Conservation (phyloP, 2,888 invertebrate species). For the Margaritifera margaritifera region DNA sequence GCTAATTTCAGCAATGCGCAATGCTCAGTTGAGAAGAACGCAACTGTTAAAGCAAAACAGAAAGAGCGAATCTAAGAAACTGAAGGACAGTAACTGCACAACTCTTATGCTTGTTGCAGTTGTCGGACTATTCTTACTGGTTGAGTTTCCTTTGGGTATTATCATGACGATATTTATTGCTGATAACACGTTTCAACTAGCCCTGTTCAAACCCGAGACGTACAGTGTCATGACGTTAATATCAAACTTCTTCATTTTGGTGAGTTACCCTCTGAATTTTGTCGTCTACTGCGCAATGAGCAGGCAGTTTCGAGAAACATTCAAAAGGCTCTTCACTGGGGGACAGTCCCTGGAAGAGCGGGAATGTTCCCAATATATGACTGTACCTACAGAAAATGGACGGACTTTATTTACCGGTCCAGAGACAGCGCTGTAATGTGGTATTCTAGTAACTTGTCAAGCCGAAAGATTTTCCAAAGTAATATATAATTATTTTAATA, state of each 20-base stretch:
- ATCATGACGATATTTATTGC: slow-evolving; percentile 83
- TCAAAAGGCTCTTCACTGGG: slow-evolving; percentile 84
- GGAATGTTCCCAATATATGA: slow-evolving; percentile 66
- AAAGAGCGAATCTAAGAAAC: slow-evolving; percentile 68
- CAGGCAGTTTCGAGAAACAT: slow-evolving; percentile 94
- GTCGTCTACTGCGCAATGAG: slow-evolving; percentile 98
- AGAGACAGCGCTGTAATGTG: slow-evolving; percentile 58
- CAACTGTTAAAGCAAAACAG: slow-evolving; percentile 84
- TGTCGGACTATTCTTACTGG: slow-evolving; percentile 74
- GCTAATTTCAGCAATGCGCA: slow-evolving; percentile 87
- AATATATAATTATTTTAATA: too few relatives aligned
- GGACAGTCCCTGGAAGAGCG: slow-evolving; percentile 54
- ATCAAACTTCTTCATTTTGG: slow-evolving; percentile 92
- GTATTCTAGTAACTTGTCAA: not conserved
- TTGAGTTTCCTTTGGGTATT: slow-evolving; percentile 74
- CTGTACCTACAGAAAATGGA: slow-evolving; percentile 66
- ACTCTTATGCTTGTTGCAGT: slow-evolving; percentile 74
- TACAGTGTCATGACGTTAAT: slow-evolving; percentile 73
- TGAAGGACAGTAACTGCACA: slow-evolving; percentile 70
- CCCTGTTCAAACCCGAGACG: slow-evolving; percentile 42
- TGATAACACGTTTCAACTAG: slow-evolving; percentile 61
- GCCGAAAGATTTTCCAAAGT: too few relatives aligned
- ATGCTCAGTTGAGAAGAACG: slow-evolving; percentile 86
- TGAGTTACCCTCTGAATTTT: slow-evolving; percentile 94
- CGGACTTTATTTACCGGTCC: slow-evolving; percentile 52